Conservation (phyloP, 1,140 invertebrate genomes). For the Nephila pilipes region DNA sequence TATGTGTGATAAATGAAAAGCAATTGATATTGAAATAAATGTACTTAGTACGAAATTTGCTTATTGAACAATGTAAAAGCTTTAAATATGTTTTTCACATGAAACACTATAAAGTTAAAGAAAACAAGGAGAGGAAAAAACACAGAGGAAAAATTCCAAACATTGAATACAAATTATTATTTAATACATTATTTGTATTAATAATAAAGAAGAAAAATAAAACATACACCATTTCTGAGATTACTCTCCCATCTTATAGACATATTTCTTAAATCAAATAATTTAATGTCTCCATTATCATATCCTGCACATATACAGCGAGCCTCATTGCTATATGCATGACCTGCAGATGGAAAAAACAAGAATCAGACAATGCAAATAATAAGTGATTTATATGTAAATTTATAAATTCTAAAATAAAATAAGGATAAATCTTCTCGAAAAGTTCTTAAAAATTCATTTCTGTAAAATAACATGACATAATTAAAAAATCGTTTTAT, state of each 20-base stretch:
- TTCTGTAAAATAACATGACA: too few species aligned
- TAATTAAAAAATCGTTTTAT: too few species aligned
- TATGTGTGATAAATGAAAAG: too few species aligned
- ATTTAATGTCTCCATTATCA: constrained; percentile 97
- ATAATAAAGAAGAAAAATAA: not conserved
- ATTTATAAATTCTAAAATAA: too few species aligned
- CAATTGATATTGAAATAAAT: too few species aligned
- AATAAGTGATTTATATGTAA: too few species aligned
- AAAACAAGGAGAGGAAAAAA: not conserved
- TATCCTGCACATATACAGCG: constrained; percentile 94
- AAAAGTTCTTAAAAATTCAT: too few species aligned
- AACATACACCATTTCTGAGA: constrained; percentile 92
- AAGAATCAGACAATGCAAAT: not conserved
- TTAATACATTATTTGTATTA: not conserved
- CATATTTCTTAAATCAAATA: constrained; percentile 95
- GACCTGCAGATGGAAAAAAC: constrained; percentile 82
- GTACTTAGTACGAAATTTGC: too few species aligned
- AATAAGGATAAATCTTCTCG: too few species aligned
- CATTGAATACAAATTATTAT: too few species aligned
- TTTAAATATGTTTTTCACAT: not conserved
- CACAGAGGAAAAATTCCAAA: not conserved
- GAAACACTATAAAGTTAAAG: not conserved
- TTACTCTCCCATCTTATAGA: constrained; percentile 93
- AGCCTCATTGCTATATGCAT: constrained; percentile 92
- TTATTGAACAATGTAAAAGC: too few species aligned